phyloP scores from a whole-genome alignment of 2,797 vertebrate genomes.

The Urocyon cinereoargenteus region DNA sequence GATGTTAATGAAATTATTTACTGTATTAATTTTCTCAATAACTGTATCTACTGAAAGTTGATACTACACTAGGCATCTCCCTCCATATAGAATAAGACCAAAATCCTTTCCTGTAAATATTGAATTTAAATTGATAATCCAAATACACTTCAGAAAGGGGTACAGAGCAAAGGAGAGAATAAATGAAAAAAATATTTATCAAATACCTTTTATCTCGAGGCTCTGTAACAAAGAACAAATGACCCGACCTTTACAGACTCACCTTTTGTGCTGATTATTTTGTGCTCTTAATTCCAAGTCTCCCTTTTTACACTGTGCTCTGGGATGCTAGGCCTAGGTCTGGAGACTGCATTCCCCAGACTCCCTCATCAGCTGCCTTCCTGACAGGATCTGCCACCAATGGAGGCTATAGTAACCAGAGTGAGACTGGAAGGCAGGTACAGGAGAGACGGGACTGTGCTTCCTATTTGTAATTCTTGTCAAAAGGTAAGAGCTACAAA shows the following conservation, averaged over 20 bases:
- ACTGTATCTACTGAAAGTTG: background rate
- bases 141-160: constrained; percentile 12
- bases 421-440: background rate
- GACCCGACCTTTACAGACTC: constrained; percentile 11
- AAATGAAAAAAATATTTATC: constrained; percentile 32
- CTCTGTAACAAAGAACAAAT: constrained; percentile 39
- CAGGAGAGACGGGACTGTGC: background rate
- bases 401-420: background rate
- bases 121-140: constrained; percentile 42
- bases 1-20: constrained; percentile 46
- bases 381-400: background rate
- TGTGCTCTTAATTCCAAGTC: background rate
- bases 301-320: background rate
- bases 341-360: constrained; percentile 17
- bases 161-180: constrained; percentile 5
- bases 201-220: background rate
- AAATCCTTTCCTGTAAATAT: constrained; percentile 37
- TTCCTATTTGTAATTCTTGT: constrained; percentile 20
- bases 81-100: constrained; percentile 30
- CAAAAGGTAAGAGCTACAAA: background rate
- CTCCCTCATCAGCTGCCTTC: background rate
- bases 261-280: constrained; percentile 18
- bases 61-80: background rate
- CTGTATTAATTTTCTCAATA: constrained; percentile 35
- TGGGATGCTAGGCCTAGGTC: background rate